These are phyloP conservation scores for Octonoba sinensis DNA, from an alignment of 2,888 invertebrate species.

Conservation along the genomic window DNA sequence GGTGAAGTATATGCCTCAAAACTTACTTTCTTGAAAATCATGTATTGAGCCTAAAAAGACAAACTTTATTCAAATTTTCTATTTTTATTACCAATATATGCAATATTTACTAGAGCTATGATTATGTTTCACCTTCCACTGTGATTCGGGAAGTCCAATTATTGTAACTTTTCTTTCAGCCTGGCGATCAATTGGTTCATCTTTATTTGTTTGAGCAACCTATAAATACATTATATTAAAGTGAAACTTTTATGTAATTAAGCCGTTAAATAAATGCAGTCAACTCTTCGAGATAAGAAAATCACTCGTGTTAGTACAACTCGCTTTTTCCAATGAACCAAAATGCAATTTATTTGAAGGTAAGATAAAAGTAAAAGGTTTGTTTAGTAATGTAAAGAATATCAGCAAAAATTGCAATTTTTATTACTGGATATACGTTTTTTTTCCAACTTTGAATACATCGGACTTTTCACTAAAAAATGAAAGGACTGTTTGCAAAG, in stretches of 20 bases:
- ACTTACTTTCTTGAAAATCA: constrained; percentile 66
- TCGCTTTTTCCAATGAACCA: too few species aligned
- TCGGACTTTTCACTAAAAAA: too few species aligned
- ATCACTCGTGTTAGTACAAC: too few species aligned
- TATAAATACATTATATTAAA: constrained; percentile 8
- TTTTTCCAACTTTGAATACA: too few species aligned
- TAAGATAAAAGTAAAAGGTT: too few species aligned
- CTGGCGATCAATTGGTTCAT: constrained; percentile 61
- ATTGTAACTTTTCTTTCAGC: constrained; percentile 92
- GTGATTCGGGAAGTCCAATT: constrained; percentile 93
- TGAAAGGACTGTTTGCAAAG: too few species aligned
- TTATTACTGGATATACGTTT: too few species aligned
- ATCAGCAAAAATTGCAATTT: too few species aligned
- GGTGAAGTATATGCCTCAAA: constrained; percentile 64
- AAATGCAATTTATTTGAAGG: too few species aligned
- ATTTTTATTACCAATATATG: too few species aligned
- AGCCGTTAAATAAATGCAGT: background rate
- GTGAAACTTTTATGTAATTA: background rate
- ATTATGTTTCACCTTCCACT: constrained; percentile 81
- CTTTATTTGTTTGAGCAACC: constrained; percentile 64
- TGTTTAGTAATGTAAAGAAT: too few species aligned
- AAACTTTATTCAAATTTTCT: background rate
- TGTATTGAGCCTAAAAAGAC: constrained; percentile 65
- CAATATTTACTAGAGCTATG: background rate
- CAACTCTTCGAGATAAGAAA: background rate